Base-by-base conservation (phyloP, 2,113 vertebrate species). In the Romanogobio albipinnatus region DNA sequence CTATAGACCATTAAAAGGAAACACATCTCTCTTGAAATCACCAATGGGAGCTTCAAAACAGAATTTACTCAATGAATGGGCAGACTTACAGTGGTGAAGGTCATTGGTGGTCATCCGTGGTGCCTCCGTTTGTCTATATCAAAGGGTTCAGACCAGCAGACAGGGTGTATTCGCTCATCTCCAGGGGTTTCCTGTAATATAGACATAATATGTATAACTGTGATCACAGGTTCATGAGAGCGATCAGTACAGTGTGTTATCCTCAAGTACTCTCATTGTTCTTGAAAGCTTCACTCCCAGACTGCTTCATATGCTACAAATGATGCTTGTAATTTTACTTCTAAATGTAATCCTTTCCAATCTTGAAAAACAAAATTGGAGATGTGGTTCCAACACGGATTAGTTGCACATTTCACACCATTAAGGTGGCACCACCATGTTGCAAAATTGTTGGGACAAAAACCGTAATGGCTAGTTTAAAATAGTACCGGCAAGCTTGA, bases 1-100 rank as follows among this genome's bases (percentile, higher is more conserved):
- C n/a, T n/a, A n/a, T 29, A 29, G 1, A 29, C 9, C 24, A 56
- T 77, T 77, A 36, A 76, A 58, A 39, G 29, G 19, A 56, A 17
- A 56, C 47, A 17, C 1, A 5, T 9, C 47, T 51, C 49, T 22
- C 4, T 13, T 43, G 33, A 59, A 59, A 78, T 39, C 22, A 45
- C 33, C 76, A 78, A 15, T 58, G 58, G 39, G 39, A 47, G 58
- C 15, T 80, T 43, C 2, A n/a, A 61, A 14, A 59, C 19, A 59
- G 9, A n/a, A 24, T 78, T 29, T 43, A 36, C 43, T 78, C 33
- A 78, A 61, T 84, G 11, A 33, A 17, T 22, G 49, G 68, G 22
- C 58, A 59, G 53, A 92, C 93, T 1, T 92, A 94, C 94, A 90
- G 79, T 90, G 88, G 76, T 86, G 91, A 93, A 94, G 91, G 91